Base-by-base conservation (phyloP, 2,888 invertebrate genomes). In the Eurytoma californica region DNA sequence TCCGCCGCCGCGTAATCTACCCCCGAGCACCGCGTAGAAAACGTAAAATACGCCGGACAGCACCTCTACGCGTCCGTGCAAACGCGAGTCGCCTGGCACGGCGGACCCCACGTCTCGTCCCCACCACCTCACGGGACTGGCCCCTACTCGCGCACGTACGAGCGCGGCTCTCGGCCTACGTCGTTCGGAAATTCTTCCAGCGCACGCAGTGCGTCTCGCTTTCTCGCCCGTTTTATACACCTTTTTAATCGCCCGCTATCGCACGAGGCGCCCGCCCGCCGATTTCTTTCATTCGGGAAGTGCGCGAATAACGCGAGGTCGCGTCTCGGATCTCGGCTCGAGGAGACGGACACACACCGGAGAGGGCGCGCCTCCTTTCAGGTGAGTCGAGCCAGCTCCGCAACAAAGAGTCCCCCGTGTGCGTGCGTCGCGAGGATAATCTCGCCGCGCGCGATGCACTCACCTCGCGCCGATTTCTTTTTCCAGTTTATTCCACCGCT, bases 301-400 rank as follows among this genome's bases (percentile, higher is more conserved):
- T 39, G 39, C 7, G 9, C 9, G n/a, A n/a, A n/a, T n/a, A n/a
- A n/a, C n/a, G n/a, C n/a, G n/a, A n/a, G n/a, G n/a, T n/a, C n/a
- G 9, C 9, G 39, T 24, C 7, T 7, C 9, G 39, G 9, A 39
- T 39, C 9, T 39, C 39, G 39, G 9, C 24, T 2, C 24, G 14
- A 20, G n/a, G 16, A 47, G 16, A 47, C 20, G 20, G 58, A 20
- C 3, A 61, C 60, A 61, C 30, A 61, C 12, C 61, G 53, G 28
- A 47, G 61, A 51, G 47, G 75, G 75, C 75, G 75, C 75, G 68
- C 68, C 75, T 73, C 30, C 72, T 49, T 51, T 69, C 68, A 76
- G 75, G 75, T 76, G 75, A 76, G 75, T 24, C 65, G 18, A 30
- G 39, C n/a, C 18, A n/a, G n/a, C n/a, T 30, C 16, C 55, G 24